Base-by-base conservation (phyloP, 2,888 invertebrate genomes). In the Temnothorax rugatulus region DNA sequence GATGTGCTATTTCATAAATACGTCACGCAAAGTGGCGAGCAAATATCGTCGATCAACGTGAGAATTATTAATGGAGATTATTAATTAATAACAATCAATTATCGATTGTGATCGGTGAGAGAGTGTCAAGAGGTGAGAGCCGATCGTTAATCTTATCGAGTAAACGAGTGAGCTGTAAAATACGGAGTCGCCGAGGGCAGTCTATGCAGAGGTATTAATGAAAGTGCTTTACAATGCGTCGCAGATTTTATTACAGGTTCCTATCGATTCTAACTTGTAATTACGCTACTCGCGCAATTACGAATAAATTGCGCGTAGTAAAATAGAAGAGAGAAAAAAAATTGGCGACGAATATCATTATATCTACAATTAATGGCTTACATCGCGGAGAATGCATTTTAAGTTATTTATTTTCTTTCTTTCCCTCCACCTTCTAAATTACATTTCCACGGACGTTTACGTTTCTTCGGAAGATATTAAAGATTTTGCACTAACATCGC, bases 41-140 rank as follows among this genome's bases (percentile, higher is more conserved):
- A n/a, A 18, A 18, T n/a, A 50, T 76, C 52, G 38, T 29, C 15
- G 9, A 21, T 15, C 18, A 15, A 13, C 11, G 34, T 18, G 15
- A 18, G 4, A 25, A 9, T 50, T 71, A 68, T 38, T 52, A 68
- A 52, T 66, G 21, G 21, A 2, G 9, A 57, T 59, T 71, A 73
- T 79, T 79, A 79, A 79, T 73, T 59, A 79, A 71, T 71, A 79
- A 79, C 1, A 79, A 69, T 59, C 21, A 79, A 79, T 79, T 79
- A 59, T 59, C 18, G 8, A 18, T 11, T 18, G 50, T 50, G 63
- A 38, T 29, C 21, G 47, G 21, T 41, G 44, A 41, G 47, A 47
- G 47, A 73, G 38, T 18, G 57, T 21, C 13, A 13, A 59, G 47
- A 38, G 34, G 21, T 47, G 44, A 73, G 59, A 47, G 5, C 13